Percentiles rank a stretch among this genome's conserved stretches.
These are phyloP conservation scores for Hemibagrus wyckioides DNA, from an alignment of 2,113 vertebrate genomes.

Conservation along the genomic window DNA sequence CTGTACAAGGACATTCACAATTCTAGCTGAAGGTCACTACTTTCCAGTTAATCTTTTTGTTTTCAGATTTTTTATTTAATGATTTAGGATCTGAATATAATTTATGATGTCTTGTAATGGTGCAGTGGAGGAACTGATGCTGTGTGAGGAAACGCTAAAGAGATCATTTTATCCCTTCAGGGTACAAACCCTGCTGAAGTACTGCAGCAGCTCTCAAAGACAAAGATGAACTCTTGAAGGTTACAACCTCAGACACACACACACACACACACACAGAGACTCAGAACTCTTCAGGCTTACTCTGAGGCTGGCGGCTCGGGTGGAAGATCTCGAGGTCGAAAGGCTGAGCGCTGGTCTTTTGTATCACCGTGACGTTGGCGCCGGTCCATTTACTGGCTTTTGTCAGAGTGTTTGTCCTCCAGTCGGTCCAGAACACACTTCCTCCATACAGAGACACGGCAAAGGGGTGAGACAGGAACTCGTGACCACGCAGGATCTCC, in stretches of 20 bases:
- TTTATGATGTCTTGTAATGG: background rate
- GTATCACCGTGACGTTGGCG: conserved; percentile 86
- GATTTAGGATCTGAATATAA: background rate
- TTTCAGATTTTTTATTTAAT: background rate
- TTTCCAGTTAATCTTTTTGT: background rate
- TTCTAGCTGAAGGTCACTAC: background rate
- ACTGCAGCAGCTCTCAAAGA: background rate
- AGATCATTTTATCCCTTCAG: background rate
- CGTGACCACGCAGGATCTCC: conserved; percentile 85
- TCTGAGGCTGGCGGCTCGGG: conserved; percentile 84
- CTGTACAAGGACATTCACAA: background rate
- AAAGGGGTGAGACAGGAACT: conserved; percentile 89
- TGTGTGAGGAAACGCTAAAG: background rate
- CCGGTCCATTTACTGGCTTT: conserved; percentile 91
- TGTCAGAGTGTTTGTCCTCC: conserved; percentile 86
- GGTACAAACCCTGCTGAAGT: background rate
- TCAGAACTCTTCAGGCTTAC: conserved; percentile 61
- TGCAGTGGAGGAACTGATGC: background rate
- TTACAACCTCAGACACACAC: background rate
- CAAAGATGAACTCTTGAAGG: background rate
- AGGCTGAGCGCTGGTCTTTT: conserved; percentile 88
- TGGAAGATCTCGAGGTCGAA: conserved; percentile 89
- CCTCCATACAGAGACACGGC: conserved; percentile 86
- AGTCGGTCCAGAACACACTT: conserved; percentile 88
- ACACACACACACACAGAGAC: conserved; percentile 4